Evolutionary conservation across 35 echinoderm and acorn worm species (phyloP), one percentile per base, ranked within the genome.

Genomic region (Holothuria glaberrima): DNA sequence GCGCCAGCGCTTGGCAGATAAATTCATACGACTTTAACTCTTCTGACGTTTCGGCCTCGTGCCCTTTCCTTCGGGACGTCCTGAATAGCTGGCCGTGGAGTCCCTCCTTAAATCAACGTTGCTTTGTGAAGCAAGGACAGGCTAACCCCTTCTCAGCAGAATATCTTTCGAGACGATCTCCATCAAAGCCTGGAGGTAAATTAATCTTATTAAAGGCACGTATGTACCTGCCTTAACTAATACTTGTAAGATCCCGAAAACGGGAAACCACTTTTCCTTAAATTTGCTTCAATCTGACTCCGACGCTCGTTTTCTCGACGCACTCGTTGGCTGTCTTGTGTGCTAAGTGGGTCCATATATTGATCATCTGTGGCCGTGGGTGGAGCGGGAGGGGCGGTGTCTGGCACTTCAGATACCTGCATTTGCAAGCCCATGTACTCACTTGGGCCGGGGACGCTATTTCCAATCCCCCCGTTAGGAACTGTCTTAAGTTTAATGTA

Each of bases 181-280:
- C 50, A 54, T 54, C 50, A 54, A n/a, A n/a, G 50, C 50, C 50
- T 54, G 50, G 12, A 54, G 16, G 50, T 14, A 54, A 54, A 54
- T 1, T 54, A 17, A 54, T 54, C 36, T 41, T 4, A 54, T 2
- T 17, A 5, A 9, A 14, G 28, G 18, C 31, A 44, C 30, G 26
- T 30, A 24, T 22, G 0, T 69, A 14, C 4, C 66, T 27, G 25
- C 25, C 31, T 29, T 29, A 69, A 4, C 17, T 73, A 73, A 20
- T 36, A 19, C 9, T 36, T 73, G 38, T 73, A 20, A 36, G 69
- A 73, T 73, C 30, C 38, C 17, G 69, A 73, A 13, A 38, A 73
- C 30, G 20, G 30, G 33, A 41, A 78, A 78, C 74, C 74, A 29
- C 74, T 78, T 78, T 33, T 78, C 33, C 74, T 50, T 48, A 78